These are phyloP conservation scores for Turnix velox DNA, from an alignment of 2,113 vertebrate species.

Conservation along the genomic window DNA sequence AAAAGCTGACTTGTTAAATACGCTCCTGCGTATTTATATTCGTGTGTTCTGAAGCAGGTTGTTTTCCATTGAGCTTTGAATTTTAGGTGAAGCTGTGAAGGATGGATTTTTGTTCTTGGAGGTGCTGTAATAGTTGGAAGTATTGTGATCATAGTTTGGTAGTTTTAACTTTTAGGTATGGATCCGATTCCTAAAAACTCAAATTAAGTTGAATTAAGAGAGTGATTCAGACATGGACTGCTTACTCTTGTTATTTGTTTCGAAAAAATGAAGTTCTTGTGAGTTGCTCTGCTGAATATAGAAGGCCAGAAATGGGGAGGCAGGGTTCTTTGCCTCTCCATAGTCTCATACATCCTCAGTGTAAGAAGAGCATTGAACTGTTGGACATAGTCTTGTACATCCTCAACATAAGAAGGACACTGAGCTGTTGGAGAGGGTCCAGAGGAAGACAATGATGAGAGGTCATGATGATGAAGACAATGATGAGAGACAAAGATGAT, in stretches of 20 bases:
- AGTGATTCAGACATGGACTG: neutral
- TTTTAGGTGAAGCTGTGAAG: neutral
- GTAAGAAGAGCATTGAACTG: too few relatives aligned
- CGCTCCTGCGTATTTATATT: neutral
- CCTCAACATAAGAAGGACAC: too few relatives aligned
- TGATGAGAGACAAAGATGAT: too few relatives aligned
- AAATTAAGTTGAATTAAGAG: neutral
- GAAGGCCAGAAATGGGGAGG: neutral
- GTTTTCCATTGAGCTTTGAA: neutral
- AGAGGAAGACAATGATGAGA: too few relatives aligned
- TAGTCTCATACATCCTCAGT: neutral
- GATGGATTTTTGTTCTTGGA: neutral
- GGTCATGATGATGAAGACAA: too few relatives aligned
- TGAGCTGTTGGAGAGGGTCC: too few relatives aligned
- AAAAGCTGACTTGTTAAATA: neutral
- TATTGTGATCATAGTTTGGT: neutral
- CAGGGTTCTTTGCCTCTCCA: rapidly evolving
- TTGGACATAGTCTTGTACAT: too few relatives aligned
- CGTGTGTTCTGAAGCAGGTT: neutral
- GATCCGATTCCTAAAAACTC: neutral
- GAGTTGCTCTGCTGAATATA: neutral
- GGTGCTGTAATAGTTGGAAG: neutral
- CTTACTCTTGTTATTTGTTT: neutral
- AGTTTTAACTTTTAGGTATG: neutral
- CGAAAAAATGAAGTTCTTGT: neutral